These are phyloP conservation scores for Shargacucullia verbasci DNA, from an alignment of 2,888 invertebrate species.

Conservation along the genomic window DNA sequence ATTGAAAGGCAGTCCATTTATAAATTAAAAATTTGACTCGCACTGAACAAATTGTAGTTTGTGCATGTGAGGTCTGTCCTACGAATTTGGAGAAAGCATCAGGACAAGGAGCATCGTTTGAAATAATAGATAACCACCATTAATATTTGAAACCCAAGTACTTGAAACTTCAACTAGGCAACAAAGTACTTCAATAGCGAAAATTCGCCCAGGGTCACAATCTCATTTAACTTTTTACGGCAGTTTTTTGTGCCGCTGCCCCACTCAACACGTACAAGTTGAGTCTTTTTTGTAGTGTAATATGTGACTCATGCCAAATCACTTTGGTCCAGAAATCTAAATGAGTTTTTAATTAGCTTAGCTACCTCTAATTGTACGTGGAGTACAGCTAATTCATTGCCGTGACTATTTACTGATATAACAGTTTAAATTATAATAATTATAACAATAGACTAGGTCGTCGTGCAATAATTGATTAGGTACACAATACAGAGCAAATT, in stretches of 20 bases:
- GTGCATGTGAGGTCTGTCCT: too few species aligned
- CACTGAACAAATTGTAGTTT: too few species aligned
- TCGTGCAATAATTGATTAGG: too few species aligned
- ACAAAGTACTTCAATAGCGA: slow-evolving; percentile 15
- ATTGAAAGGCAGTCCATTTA: background rate
- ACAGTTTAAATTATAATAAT: slow-evolving; percentile 1
- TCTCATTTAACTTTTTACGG: slow-evolving; percentile 67
- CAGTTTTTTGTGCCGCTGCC: slow-evolving; percentile 62
- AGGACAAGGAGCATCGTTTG: too few species aligned
- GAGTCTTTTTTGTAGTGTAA: slow-evolving; percentile 51
- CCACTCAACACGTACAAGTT: slow-evolving; percentile 49
- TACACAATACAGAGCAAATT: too few species aligned
- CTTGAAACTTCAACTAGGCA: slow-evolving; percentile 20
- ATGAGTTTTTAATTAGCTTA: slow-evolving; percentile 34
- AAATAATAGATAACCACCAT: too few species aligned
- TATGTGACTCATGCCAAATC: slow-evolving; percentile 50
- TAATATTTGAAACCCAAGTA: slow-evolving; percentile 21
- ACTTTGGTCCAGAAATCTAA: slow-evolving; percentile 26
- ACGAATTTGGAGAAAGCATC: too few species aligned
- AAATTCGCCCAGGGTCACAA: slow-evolving; percentile 59
- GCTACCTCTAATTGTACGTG: slow-evolving; percentile 13
- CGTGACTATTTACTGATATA: slow-evolving; percentile 13
- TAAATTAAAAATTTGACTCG: too few species aligned
- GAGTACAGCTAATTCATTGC: slow-evolving; percentile 5
- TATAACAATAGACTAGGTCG: background rate